A percentile compares a stretch with the other conserved stretches of the same genome.
These are phyloP conservation scores for Pseudochirops corinnae DNA, from an alignment of 2,797 vertebrate species.

Conservation along the genomic window DNA sequence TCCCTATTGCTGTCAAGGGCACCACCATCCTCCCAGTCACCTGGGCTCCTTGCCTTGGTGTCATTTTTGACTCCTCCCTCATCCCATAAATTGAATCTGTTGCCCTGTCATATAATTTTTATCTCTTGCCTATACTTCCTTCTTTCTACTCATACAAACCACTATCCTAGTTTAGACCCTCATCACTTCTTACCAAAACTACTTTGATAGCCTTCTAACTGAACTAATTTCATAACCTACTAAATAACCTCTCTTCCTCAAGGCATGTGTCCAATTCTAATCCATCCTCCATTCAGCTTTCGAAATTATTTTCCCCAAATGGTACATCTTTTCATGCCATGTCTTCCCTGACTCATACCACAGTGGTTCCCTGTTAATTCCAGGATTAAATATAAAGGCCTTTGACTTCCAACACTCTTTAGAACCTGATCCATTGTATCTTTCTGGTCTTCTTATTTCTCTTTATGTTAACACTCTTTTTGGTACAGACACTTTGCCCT, in stretches of 20 bases:
- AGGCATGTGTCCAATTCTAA: background rate
- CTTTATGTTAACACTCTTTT: background rate
- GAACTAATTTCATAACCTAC: background rate
- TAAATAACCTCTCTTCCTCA: background rate
- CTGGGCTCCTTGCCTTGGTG: background rate
- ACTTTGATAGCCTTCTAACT: background rate
- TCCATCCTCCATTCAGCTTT: background rate
- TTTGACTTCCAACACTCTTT: background rate
- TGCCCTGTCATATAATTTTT: background rate
- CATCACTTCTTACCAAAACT: background rate
- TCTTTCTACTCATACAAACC: background rate
- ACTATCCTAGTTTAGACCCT: background rate
- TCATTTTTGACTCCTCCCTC: background rate
- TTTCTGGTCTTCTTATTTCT: background rate
- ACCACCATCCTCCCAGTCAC: background rate
- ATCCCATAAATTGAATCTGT: background rate
- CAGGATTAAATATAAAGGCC: background rate
- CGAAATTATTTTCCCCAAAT: background rate
- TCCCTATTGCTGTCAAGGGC: background rate
- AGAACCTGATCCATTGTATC: background rate
- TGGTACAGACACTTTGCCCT: background rate
- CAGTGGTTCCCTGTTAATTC: background rate
- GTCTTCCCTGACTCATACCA: background rate
- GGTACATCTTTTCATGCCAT: background rate
- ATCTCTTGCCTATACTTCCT: background rate